Evolutionary conservation across 2,113 vertebrate species (phyloP).

Genomic region (Oncorhynchus nerka): DNA sequence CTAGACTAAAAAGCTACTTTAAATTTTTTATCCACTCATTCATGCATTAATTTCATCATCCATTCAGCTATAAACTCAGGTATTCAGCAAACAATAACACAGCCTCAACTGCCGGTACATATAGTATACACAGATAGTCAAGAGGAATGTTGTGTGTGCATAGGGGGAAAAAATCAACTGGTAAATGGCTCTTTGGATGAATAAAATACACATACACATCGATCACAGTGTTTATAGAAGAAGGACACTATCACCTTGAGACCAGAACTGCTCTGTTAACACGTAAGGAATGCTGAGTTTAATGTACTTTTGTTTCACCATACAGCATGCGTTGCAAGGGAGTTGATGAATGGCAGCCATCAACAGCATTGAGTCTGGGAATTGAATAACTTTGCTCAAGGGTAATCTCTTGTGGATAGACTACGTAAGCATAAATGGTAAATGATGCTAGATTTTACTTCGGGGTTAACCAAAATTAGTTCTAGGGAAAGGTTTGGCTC

Average conservation of each 20-base stretch:
- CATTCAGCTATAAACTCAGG: not conserved
- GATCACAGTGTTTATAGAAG: not conserved
- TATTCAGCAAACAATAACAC: too few species aligned
- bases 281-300: not conserved
- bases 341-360: conserved; percentile 9
- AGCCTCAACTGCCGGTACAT: too few species aligned
- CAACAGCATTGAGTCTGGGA: not conserved
- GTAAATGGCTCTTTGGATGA: not conserved
- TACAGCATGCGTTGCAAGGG: not conserved
- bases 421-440: too few species aligned
- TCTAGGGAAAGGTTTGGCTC: not conserved
- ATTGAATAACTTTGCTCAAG: too few species aligned
- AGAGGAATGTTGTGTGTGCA: too few species aligned
- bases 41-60: too few species aligned
- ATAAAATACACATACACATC: not conserved
- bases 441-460: too few species aligned
- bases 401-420: too few species aligned
- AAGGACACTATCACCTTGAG: not conserved
- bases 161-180: not conserved
- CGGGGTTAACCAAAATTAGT: too few species aligned
- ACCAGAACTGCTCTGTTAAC: not conserved
- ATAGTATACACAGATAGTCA: too few species aligned
- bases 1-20: too few species aligned
- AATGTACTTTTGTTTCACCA: conserved; percentile 4
- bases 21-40: too few species aligned